Base-by-base conservation (phyloP, 2,888 invertebrate species). In the Dendrolimus houi region DNA sequence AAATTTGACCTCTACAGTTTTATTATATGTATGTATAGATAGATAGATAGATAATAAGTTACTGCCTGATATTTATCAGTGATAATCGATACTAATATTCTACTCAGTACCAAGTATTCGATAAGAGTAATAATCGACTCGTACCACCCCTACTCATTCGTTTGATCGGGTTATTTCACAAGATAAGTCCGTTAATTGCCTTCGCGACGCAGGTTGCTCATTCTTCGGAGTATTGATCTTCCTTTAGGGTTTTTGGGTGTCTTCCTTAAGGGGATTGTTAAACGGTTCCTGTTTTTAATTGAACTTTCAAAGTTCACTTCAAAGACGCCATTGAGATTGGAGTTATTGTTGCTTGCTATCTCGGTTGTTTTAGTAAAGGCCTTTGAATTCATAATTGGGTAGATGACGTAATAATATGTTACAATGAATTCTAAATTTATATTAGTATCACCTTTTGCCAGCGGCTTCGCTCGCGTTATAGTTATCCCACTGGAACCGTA, bases 181-280 rank as follows among this genome's bases (percentile, higher is more conserved):
- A 83, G 85, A 85, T 87, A 84, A 86, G 81, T 80, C 83, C 76
- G 80, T 80, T 88, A 87, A 88, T 87, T 88, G 87, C 75, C 82
- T 73, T 71, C 74, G 79, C 79, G 47, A 76, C 73, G 70, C 83
- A 86, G 86, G 85, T 87, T 83, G 85, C 77, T 85, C 81, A 76
- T 77, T 77, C 78, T 71, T 71, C 74, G 72, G 74, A 78, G 78
- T 85, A 83, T 85, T 81, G 85, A 85, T 84, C 83, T 75, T 72
- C 60, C 65, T 62, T 62, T 70, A 63, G 81, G 86, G 78, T 82
- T 87, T 74, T 85, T 86, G 84, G 86, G 81, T 81, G 85, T 84
- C 84, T 86, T 86, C 82, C 68, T 70, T 57, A 62, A 68, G 72
- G 69, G 68, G 69, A 73, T 81, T 79, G 82, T 77, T 83, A 71